A percentile compares a stretch with the other conserved stretches of the same genome.
phyloP scores from a whole-genome alignment of 2,113 vertebrate species.

The Tenebrosternarchus preto region DNA sequence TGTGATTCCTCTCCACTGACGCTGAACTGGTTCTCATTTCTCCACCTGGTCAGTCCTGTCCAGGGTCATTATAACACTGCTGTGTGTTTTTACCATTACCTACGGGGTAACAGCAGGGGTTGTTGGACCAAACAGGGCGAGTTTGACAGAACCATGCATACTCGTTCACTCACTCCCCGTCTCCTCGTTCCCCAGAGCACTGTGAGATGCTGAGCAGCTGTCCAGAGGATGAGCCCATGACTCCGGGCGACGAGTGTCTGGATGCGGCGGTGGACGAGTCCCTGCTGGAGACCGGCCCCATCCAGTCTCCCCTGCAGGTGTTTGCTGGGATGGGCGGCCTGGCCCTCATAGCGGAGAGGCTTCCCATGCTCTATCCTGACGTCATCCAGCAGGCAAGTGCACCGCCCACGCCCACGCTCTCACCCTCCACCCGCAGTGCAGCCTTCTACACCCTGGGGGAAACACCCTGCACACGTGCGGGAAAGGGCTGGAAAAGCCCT shows the following conservation, averaged over 20 bases:
- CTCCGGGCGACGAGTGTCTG: constrained; percentile 85
- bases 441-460: no score
- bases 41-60: no score
- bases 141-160: no score
- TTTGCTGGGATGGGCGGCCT: constrained; percentile 98
- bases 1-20: no score
- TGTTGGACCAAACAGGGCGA: no score
- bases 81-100: no score
- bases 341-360: constrained; percentile 94
- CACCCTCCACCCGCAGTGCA: no score
- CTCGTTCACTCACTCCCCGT: neutral
- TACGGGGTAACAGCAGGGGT: no score
- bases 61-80: no score
- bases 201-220: constrained; percentile 87
- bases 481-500: no score
- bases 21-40: no score
- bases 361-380: constrained; percentile 98
- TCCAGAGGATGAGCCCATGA: constrained; percentile 89
- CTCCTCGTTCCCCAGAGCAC: constrained; percentile 75
- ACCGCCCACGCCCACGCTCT: neutral
- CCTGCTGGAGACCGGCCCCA: constrained; percentile 91
- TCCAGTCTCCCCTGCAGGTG: constrained; percentile 96
- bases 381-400: constrained; percentile 94
- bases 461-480: no score
- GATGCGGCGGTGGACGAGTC: constrained; percentile 89